These are phyloP conservation scores for Synaphobranchus kaupii DNA, from an alignment of 2,797 vertebrate species.

Conservation along the genomic window DNA sequence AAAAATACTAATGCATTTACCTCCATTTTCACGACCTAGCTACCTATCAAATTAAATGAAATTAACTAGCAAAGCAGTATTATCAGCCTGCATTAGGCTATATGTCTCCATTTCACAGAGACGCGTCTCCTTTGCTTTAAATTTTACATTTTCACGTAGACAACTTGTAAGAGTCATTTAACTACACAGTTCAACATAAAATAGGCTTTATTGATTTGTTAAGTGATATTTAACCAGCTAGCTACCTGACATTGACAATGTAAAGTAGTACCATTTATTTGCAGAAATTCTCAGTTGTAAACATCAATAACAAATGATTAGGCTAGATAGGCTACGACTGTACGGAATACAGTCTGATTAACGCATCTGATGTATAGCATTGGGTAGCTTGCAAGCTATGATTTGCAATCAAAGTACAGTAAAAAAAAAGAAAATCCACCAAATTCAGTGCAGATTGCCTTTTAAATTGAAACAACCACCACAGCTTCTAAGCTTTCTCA, in stretches of 20 bases:
- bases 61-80: neutral
- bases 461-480: neutral
- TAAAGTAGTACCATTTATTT: neutral
- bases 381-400: neutral
- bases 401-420: neutral
- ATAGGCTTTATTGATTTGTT: neutral
- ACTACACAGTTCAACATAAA: neutral
- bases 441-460: neutral
- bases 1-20: neutral
- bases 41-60: neutral
- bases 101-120: neutral
- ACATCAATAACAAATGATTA: neutral
- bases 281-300: neutral
- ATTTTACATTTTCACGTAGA: neutral
- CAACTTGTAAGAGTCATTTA: neutral
- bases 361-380: neutral
- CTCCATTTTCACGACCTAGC: neutral
- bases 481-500: neutral
- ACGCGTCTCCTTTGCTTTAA: neutral
- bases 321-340: neutral
- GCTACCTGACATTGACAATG: neutral
- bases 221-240: neutral
- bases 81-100: neutral
- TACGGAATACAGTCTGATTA: neutral
- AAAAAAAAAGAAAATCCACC: neutral